phyloP scores from a whole-genome alignment of 2,888 invertebrate genomes.

The Caenorhabditis virilis region DNA sequence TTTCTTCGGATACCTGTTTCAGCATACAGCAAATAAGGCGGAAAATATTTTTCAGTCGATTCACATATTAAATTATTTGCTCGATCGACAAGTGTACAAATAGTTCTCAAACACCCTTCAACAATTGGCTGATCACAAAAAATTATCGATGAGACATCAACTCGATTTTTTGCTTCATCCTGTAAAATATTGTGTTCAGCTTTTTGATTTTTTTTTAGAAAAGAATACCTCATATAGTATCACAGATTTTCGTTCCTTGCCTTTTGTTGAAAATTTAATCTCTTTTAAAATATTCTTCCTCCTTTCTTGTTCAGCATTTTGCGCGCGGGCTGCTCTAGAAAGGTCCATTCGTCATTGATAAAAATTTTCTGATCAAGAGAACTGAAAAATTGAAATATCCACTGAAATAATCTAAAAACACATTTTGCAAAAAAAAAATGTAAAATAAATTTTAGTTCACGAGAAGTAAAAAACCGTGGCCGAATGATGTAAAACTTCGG shows the following conservation, averaged over 20 bases:
- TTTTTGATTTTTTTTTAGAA: constrained; percentile 6
- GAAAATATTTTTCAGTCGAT: not conserved
- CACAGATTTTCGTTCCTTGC: constrained; percentile 8
- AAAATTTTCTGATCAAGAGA: no score
- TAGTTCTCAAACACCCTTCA: constrained; percentile 20
- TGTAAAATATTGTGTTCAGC: constrained; percentile 3
- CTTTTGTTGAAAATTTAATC: not conserved
- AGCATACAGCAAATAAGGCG: constrained; percentile 14
- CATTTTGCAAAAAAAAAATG: no score
- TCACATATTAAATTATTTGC: not conserved
- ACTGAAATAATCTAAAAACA: no score
- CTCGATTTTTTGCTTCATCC: constrained; percentile 19
- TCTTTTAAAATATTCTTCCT: constrained; percentile 1
- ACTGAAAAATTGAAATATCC: no score
- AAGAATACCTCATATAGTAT: constrained; percentile 8
- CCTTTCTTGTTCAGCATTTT: constrained; percentile 3
- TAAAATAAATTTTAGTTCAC: no score
- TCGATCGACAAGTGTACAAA: constrained; percentile 8
- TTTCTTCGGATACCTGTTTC: constrained; percentile 3
- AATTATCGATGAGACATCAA: constrained; percentile 17
- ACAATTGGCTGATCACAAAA: constrained; percentile 27
- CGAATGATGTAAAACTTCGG: no score
- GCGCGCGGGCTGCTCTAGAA: not conserved
- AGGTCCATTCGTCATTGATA: constrained; percentile 5
- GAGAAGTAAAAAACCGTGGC: no score